These are phyloP conservation scores for Smithornis capensis DNA, from an alignment of 2,113 vertebrate genomes.

Conservation along the genomic window DNA sequence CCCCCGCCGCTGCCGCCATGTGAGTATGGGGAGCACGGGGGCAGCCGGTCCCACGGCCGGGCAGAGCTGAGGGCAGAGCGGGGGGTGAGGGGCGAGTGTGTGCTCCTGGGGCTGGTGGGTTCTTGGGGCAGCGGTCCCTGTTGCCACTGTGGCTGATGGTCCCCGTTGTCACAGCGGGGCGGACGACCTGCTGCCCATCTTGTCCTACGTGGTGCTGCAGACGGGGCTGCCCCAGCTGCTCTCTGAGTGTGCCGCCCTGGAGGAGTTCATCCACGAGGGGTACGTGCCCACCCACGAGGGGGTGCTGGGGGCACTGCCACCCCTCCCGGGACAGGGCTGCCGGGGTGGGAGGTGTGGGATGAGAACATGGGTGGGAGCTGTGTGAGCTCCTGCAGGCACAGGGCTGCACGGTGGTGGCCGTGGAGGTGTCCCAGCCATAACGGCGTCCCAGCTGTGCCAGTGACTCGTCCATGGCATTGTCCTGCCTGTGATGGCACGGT, in stretches of 20 bases:
- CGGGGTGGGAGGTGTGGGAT: accelerated
- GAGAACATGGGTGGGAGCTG: not conserved
- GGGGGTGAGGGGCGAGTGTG: not conserved
- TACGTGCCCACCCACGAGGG: slow-evolving; percentile 2
- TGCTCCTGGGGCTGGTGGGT: accelerated
- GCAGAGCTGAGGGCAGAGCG: accelerated
- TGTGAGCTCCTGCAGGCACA: not conserved
- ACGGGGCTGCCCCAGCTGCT: slow-evolving; percentile 88
- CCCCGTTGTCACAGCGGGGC: slow-evolving; percentile 79
- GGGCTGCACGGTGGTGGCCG: not conserved
- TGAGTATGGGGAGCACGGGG: slow-evolving; percentile 60
- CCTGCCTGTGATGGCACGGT: not conserved
- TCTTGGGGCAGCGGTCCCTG: accelerated
- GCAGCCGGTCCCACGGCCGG: accelerated
- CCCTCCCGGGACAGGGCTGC: not conserved
- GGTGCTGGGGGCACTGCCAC: not conserved
- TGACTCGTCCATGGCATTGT: not conserved
- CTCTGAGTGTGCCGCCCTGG: slow-evolving; percentile 89
- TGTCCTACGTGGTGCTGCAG: slow-evolving; percentile 89
- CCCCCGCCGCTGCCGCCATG: slow-evolving; percentile 77
- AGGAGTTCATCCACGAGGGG: slow-evolving; percentile 97
- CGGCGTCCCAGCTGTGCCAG: not conserved
- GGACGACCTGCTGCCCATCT: slow-evolving; percentile 91
- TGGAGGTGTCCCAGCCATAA: no score
- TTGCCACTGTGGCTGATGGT: accelerated